Evolutionary conservation across 2,888 invertebrate species (phyloP).

Genomic region (Tricholauxania praeusta): DNA sequence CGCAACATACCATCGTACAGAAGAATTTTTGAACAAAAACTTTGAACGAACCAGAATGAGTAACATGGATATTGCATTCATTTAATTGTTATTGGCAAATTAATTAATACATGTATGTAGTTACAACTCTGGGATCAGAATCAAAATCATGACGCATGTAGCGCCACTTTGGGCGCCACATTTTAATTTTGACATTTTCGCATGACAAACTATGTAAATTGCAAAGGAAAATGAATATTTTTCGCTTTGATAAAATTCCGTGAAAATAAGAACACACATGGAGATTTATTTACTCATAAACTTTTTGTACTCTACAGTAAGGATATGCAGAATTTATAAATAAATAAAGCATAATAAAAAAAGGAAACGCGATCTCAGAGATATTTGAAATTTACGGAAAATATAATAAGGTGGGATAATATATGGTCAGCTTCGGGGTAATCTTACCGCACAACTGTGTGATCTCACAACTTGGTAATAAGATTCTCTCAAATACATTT

Average conservation of each 20-base stretch:
- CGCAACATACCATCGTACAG: slow-evolving; percentile 40
- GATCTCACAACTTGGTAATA: no score
- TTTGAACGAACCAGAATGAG: slow-evolving; percentile 54
- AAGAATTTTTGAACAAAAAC: slow-evolving; percentile 56
- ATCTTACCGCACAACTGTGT: no score
- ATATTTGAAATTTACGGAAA: accelerated
- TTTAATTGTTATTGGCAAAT: slow-evolving; percentile 53
- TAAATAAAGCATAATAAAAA: no score
- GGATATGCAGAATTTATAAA: no score
- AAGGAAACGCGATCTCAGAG: no score
- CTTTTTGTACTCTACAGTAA: no score
- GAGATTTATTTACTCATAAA: background rate
- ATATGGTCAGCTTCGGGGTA: no score
- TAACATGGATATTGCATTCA: slow-evolving; percentile 62
- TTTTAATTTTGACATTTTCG: slow-evolving; percentile 48
- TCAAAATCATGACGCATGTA: background rate
- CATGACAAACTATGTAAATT: slow-evolving; percentile 61
- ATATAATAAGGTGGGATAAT: no score
- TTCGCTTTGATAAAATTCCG: slow-evolving; percentile 46
- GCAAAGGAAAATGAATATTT: slow-evolving; percentile 54
- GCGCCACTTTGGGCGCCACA: slow-evolving; percentile 27
- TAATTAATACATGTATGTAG: slow-evolving; percentile 17
- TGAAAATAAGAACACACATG: slow-evolving; percentile 18
- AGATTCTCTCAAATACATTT: no score
- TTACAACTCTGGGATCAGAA: background rate